These are phyloP conservation scores for Cygnus atratus DNA, from an alignment of 2,113 vertebrate genomes.

Conservation along the genomic window DNA sequence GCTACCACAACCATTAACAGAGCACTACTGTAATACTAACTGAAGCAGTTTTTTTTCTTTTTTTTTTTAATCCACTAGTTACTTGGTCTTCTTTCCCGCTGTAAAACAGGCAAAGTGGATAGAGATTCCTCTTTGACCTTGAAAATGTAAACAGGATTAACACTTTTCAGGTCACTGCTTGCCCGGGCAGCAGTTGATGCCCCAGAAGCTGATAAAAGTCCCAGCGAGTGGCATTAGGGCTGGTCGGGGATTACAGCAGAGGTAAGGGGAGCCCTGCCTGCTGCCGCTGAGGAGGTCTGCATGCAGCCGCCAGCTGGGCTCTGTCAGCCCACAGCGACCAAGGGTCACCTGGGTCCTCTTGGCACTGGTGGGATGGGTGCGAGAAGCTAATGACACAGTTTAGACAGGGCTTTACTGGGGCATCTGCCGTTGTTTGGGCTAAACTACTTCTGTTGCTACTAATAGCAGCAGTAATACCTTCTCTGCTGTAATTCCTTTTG, in stretches of 20 bases:
- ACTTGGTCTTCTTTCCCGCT: not conserved
- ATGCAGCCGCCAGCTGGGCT: not conserved
- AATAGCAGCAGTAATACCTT: not conserved
- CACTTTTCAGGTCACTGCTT: slow-evolving; percentile 62
- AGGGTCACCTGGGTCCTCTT: not conserved
- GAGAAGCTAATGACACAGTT: not conserved
- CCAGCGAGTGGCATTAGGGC: not conserved
- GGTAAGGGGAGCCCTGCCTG: not conserved
- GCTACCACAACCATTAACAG: not conserved
- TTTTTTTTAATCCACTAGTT: not conserved
- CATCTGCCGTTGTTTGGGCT: not conserved
- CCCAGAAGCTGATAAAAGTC: slow-evolving; percentile 23
- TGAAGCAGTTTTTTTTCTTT: not conserved
- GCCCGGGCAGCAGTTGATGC: slow-evolving; percentile 46
- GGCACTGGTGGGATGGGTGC: not conserved
- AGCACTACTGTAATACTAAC: not conserved
- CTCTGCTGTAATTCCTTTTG: not conserved
- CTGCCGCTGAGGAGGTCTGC: not conserved
- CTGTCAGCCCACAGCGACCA: not conserved
- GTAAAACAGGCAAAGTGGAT: not conserved
- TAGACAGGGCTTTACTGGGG: not conserved
- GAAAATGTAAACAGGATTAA: slow-evolving; percentile 65
- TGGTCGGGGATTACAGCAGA: not conserved
- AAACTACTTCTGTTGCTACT: not conserved
- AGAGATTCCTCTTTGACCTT: slow-evolving; percentile 55